phyloP scores from a whole-genome alignment of 2,888 invertebrate species.

The Pollenia labialis region DNA sequence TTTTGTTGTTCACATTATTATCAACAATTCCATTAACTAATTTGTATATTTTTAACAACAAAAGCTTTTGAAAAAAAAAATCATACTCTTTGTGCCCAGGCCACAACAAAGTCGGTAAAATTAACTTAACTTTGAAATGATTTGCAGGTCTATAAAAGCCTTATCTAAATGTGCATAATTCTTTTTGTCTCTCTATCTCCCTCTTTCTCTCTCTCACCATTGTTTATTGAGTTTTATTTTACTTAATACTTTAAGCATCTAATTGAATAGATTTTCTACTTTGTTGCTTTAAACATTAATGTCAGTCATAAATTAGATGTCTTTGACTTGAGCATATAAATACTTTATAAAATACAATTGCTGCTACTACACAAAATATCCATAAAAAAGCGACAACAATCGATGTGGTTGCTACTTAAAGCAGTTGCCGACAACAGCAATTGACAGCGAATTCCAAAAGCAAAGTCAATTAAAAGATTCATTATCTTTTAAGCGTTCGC shows the following conservation, averaged over 20 bases:
- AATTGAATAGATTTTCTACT: slow-evolving; percentile 80
- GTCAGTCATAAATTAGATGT: slow-evolving; percentile 79
- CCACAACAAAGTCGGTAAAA: slow-evolving; percentile 28
- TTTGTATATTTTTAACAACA: background rate
- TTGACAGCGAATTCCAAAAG: slow-evolving; percentile 55
- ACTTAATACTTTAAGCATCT: slow-evolving; percentile 55
- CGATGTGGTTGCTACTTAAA: slow-evolving; percentile 68
- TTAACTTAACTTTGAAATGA: slow-evolving; percentile 20
- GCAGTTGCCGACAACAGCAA: slow-evolving; percentile 66
- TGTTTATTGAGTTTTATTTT: background rate
- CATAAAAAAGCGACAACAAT: slow-evolving; percentile 48
- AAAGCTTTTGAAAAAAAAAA: background rate
- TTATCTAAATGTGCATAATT: slow-evolving; percentile 76
- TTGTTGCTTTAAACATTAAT: slow-evolving; percentile 81
- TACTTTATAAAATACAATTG: slow-evolving; percentile 26
- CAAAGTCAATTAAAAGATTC: slow-evolving; percentile 65
- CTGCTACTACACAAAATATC: slow-evolving; percentile 34
- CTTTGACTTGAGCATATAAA: slow-evolving; percentile 76
- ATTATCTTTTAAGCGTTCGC: slow-evolving; percentile 43
- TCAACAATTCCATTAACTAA: background rate
- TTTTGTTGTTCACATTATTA: too few species aligned
- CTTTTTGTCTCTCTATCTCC: slow-evolving; percentile 1
- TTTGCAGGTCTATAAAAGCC: slow-evolving; percentile 56
- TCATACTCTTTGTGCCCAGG: background rate
- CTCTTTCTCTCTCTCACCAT: background rate